Conservation (phyloP, 2,888 invertebrate genomes). For the Apotomis turbidana region DNA sequence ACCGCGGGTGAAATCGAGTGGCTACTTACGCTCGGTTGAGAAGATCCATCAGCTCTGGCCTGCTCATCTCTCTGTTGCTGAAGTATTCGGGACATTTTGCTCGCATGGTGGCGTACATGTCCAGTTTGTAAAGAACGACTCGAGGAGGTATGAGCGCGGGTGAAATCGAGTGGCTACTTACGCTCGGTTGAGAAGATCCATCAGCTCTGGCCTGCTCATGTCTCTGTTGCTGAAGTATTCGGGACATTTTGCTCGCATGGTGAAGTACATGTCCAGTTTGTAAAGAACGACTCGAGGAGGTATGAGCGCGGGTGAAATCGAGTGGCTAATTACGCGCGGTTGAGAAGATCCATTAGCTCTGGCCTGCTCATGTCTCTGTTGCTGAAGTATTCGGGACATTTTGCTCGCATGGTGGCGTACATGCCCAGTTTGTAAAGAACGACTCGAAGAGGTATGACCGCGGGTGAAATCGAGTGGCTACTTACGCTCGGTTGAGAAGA, state of each 20-base stretch:
- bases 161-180: constrained; percentile 65
- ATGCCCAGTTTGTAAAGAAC: background rate
- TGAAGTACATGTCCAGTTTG: background rate
- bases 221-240: background rate
- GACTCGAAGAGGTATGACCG: too few relatives aligned
- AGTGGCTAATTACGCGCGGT: constrained; percentile 83
- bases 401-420: background rate
- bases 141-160: too few relatives aligned
- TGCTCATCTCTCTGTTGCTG: background rate
- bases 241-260: background rate
- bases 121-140: background rate
- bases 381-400: background rate
- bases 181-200: constrained; percentile 84
- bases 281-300: too few relatives aligned
- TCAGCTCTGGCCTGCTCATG: constrained; percentile 71
- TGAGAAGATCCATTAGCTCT: constrained; percentile 83
- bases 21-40: constrained; percentile 84
- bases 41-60: constrained; percentile 82
- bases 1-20: too few relatives aligned
- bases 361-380: background rate
- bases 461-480: constrained; percentile 13
- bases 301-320: too few relatives aligned
- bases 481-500: constrained; percentile 85
- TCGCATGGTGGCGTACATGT: background rate
- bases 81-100: background rate